Evolutionary conservation across 2,888 invertebrate genomes (phyloP).

Genomic region (Dorcus hopei): DNA sequence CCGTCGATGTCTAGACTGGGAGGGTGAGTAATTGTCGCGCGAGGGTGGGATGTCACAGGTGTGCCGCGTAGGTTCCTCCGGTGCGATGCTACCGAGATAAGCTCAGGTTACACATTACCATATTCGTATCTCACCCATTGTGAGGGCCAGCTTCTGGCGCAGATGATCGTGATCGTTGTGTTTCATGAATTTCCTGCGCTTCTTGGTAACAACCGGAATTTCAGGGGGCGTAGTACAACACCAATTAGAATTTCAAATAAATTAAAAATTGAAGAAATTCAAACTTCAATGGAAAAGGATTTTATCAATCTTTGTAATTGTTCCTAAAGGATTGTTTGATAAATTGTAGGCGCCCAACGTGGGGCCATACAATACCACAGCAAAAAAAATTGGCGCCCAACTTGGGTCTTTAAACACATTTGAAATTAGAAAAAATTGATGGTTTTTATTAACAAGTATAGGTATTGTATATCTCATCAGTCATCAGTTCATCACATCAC

Average conservation of each 20-base stretch:
- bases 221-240: not conserved
- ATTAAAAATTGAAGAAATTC: too few species aligned
- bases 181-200: slow-evolving; percentile 13
- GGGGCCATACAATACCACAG: too few species aligned
- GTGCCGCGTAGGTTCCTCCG: slow-evolving; percentile 22
- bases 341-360: too few species aligned
- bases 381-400: too few species aligned
- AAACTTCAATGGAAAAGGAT: too few species aligned
- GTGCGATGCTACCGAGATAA: slow-evolving; percentile 21
- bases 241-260: too few species aligned
- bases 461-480: too few species aligned
- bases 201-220: slow-evolving; percentile 5
- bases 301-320: too few species aligned
- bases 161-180: slow-evolving; percentile 16
- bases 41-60: slow-evolving; percentile 23
- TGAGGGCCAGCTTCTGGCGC: slow-evolving; percentile 12
- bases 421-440: too few species aligned
- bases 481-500: slow-evolving; percentile 11
- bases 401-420: too few species aligned
- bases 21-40: slow-evolving; percentile 21
- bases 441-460: too few species aligned
- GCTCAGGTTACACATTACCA: slow-evolving; percentile 27
- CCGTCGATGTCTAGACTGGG: slow-evolving; percentile 14
- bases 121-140: slow-evolving; percentile 21
- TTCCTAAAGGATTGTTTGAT: too few species aligned